phyloP scores from a whole-genome alignment of 2,113 vertebrate species.

The Corapipo altera region DNA sequence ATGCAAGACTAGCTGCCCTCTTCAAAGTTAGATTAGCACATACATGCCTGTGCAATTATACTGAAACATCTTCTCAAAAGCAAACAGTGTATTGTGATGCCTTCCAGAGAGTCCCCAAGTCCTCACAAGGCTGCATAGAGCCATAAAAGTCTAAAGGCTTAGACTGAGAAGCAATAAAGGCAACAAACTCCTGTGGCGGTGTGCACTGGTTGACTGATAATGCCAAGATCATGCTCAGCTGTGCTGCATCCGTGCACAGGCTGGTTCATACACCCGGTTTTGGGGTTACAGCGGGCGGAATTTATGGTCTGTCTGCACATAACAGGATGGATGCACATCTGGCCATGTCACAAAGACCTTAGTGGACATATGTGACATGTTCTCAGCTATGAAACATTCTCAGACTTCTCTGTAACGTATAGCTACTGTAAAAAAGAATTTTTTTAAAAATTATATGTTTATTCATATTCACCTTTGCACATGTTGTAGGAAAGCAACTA shows the following conservation, averaged over 20 bases:
- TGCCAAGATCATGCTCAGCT: neutral
- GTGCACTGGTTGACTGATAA: neutral
- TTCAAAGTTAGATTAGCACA: neutral
- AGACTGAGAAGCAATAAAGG: neutral
- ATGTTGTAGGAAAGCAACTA: neutral
- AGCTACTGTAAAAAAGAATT: neutral
- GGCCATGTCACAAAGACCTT: neutral
- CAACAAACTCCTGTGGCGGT: neutral
- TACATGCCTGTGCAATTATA: neutral
- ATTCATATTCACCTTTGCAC: neutral
- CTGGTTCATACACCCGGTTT: neutral
- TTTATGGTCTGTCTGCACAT: fast-evolving
- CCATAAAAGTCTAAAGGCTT: neutral
- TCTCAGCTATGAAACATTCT: neutral
- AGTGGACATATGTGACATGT: too few species aligned
- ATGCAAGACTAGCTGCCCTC: neutral
- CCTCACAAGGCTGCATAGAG: neutral
- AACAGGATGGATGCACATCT: neutral
- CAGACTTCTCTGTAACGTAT: neutral
- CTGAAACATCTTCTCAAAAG: neutral
- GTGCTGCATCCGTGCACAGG: neutral
- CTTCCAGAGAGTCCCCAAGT: neutral
- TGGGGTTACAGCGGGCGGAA: neutral
- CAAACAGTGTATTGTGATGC: neutral
- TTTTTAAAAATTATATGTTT: neutral